phyloP scores from a whole-genome alignment of 2,888 invertebrate species.

The Odontothrips loti region DNA sequence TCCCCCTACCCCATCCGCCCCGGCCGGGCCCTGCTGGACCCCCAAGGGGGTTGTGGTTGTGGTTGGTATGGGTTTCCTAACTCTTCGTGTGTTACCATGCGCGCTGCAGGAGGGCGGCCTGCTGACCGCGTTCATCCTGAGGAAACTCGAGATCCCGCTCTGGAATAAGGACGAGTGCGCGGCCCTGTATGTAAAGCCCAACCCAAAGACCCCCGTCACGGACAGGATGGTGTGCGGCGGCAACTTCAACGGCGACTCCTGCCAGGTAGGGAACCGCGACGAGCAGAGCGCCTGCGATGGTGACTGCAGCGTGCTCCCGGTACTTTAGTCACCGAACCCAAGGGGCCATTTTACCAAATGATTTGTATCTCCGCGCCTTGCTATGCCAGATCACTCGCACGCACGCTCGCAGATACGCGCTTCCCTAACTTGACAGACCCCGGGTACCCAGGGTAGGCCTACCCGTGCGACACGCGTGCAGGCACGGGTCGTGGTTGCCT shows the following conservation, averaged over 20 bases:
- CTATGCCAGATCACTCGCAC: too few species aligned
- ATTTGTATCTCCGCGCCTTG: too few species aligned
- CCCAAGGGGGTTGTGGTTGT: background rate
- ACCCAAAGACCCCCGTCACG: background rate
- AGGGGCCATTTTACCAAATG: too few species aligned
- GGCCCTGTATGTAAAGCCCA: background rate
- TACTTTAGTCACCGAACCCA: too few species aligned
- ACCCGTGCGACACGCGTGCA: too few species aligned
- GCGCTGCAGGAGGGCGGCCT: background rate
- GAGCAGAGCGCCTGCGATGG: too few species aligned
- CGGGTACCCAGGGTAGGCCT: too few species aligned
- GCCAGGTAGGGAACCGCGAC: background rate
- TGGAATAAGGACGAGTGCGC: constrained; percentile 9
- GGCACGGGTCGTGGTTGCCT: too few species aligned
- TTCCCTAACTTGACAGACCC: too few species aligned
- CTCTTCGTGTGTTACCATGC: background rate
- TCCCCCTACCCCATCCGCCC: background rate
- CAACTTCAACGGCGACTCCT: background rate
- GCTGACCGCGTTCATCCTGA: background rate
- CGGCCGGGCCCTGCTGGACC: too few species aligned
- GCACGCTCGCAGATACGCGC: too few species aligned
- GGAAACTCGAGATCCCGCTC: constrained; percentile 1
- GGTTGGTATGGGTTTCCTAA: background rate
- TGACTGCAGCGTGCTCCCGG: too few species aligned
- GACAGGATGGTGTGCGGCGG: background rate